phyloP scores from a whole-genome alignment of 2,113 vertebrate genomes.

The Equus quagga region DNA sequence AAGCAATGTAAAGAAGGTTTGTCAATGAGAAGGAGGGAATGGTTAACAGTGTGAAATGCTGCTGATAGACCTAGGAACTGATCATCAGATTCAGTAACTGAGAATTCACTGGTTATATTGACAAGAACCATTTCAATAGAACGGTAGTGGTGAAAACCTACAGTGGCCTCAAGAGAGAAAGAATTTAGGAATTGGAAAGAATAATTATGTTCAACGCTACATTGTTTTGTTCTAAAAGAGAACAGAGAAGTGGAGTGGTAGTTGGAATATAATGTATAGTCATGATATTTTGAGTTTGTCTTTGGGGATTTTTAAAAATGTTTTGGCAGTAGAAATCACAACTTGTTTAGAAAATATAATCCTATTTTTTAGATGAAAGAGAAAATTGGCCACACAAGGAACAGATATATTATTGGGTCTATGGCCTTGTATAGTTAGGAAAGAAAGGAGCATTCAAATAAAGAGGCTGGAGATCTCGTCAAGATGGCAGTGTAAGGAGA shows the following conservation, averaged over 20 bases:
- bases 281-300: neutral
- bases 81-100: neutral
- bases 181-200: neutral
- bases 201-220: neutral
- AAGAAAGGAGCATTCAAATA: neutral
- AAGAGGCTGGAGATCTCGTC: neutral
- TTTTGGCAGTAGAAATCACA: neutral
- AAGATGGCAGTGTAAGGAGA: too few species aligned
- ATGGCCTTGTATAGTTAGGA: neutral
- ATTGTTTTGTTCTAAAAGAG: neutral
- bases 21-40: fast-evolving
- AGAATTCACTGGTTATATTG: neutral
- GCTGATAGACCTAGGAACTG: neutral
- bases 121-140: neutral
- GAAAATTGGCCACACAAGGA: neutral
- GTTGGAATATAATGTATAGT: neutral
- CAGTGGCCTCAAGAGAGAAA: neutral
- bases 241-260: neutral
- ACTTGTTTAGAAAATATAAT: neutral
- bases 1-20: fast-evolving
- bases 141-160: neutral
- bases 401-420: neutral
- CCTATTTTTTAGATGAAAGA: neutral
- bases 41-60: neutral
- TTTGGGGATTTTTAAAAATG: neutral